These are phyloP conservation scores for Gobionotothen gibberifrons DNA, from an alignment of 2,797 vertebrate genomes.

Conservation along the genomic window DNA sequence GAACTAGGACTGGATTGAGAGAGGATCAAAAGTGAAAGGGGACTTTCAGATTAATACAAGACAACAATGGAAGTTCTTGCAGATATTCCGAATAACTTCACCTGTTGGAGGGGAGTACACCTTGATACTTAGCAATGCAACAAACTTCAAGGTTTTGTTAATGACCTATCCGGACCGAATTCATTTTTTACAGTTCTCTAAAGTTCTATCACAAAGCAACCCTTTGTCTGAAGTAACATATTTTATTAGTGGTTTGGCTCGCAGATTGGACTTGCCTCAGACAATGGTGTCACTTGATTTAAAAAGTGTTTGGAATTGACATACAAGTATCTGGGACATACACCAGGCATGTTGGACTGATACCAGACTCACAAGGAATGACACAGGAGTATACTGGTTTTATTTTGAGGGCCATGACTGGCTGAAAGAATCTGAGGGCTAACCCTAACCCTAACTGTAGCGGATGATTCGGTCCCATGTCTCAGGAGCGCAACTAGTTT, in stretches of 20 bases:
- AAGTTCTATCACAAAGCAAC: neutral
- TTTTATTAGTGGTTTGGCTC: neutral
- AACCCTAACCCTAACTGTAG: no score
- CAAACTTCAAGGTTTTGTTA: neutral
- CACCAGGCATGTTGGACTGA: no score
- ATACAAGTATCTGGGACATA: no score
- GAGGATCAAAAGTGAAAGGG: slow-evolving; percentile 13
- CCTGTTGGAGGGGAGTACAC: neutral
- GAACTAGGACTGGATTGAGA: slow-evolving; percentile 24
- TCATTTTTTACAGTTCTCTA: neutral
- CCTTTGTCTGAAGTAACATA: neutral
- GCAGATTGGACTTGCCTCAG: neutral
- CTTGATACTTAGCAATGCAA: neutral
- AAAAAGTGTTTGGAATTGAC: neutral
- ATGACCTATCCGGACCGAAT: neutral
- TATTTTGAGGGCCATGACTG: no score
- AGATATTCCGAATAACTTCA: neutral
- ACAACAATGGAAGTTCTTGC: neutral
- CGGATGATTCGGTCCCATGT: no score
- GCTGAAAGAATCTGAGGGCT: no score
- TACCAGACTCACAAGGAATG: no score
- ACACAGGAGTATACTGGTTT: no score
- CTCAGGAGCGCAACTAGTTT: no score
- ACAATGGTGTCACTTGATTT: neutral
- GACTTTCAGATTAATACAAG: slow-evolving; percentile 40